Evolutionary conservation across 2,797 vertebrate genomes (phyloP), one percentile per base, ranked within the genome.

Genomic region (Acanthopagrus latus): DNA sequence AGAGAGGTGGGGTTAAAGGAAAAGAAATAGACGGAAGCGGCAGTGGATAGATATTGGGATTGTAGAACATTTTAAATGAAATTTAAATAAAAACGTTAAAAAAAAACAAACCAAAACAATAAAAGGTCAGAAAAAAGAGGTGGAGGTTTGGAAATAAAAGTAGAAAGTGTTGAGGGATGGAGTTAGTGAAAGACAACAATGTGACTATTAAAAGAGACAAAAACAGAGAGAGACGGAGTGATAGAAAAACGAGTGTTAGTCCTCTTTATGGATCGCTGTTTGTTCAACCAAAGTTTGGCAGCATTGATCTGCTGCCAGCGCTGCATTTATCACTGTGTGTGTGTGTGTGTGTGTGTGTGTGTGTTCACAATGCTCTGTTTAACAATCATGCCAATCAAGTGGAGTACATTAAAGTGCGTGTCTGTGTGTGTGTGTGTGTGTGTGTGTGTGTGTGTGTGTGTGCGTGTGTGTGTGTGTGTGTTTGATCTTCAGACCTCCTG

Each of bases 231-330:
- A 71, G 60, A 62, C 2, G 18, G 71, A 83, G 78, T 0, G 86
- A 73, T 29, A 29, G 33, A 66, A 81, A 63, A 85, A 58, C 21
- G 23, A 74, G 81, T 71, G 58, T 78, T 71, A 21, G 68, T 78
- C 71, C 41, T 90, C 95, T 95, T 97, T 96, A 97, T 98, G 95
- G 96, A 97, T 97, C 95, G 94, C 95, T 96, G 97, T 96, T 96
- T 96, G 96, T 96, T 97, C 96, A 96, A 97, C 95, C 97, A 97
- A 97, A 97, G 96, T 98, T 98, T 97, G 96, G 96, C 96, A 95
- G 94, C 95, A 97, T 97, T 97, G 97, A 97, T 98, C 98, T 95
- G 95, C 97, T 96, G 97, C 97, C 96, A 96, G 96, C 95, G 93
- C 93, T 94, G 95, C 96, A 97, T 98, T 97, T 96, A 98, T 97